Conservation (phyloP, 2,888 invertebrate genomes). For the Choreutis nemorana region DNA sequence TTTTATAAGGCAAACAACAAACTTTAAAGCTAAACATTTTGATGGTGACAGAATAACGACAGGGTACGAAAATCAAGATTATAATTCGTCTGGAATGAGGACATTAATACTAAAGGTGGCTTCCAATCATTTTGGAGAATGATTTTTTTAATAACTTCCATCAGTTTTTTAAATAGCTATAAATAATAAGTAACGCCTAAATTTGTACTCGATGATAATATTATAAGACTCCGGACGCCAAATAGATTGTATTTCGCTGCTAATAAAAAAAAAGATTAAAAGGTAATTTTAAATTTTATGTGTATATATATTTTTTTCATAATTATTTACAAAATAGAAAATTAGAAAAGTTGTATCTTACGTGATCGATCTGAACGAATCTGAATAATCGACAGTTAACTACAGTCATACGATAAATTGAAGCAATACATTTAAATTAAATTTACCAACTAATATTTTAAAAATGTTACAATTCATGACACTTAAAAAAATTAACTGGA, state of each 20-base stretch:
- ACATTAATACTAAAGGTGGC: slow-evolving; percentile 34
- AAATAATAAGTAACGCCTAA: slow-evolving; percentile 38
- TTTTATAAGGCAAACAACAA: slow-evolving; percentile 66
- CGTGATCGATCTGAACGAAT: slow-evolving; percentile 19
- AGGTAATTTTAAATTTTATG: slow-evolving; percentile 15
- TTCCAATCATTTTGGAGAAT: neutral
- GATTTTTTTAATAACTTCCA: slow-evolving; percentile 16
- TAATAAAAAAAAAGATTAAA: slow-evolving; percentile 21
- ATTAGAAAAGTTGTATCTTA: slow-evolving; percentile 14
- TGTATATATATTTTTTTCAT: slow-evolving; percentile 21
- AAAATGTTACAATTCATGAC: slow-evolving; percentile 43
- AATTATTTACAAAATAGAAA: slow-evolving; percentile 32
- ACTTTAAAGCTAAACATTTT: slow-evolving; percentile 64
- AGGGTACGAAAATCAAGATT: neutral
- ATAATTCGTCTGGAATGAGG: slow-evolving; percentile 30
- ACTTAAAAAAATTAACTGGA: slow-evolving; percentile 44
- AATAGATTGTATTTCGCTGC: slow-evolving; percentile 37
- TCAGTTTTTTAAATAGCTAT: slow-evolving; percentile 18
- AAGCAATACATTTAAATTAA: slow-evolving; percentile 45
- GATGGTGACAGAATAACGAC: too few species aligned
- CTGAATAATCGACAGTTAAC: slow-evolving; percentile 37
- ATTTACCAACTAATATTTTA: slow-evolving; percentile 50
- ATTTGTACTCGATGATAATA: slow-evolving; percentile 57
- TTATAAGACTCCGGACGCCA: slow-evolving; percentile 44
- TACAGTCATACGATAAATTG: slow-evolving; percentile 24